phyloP scores from a whole-genome alignment of 2,888 invertebrate genomes.

The Tineola bisselliella region DNA sequence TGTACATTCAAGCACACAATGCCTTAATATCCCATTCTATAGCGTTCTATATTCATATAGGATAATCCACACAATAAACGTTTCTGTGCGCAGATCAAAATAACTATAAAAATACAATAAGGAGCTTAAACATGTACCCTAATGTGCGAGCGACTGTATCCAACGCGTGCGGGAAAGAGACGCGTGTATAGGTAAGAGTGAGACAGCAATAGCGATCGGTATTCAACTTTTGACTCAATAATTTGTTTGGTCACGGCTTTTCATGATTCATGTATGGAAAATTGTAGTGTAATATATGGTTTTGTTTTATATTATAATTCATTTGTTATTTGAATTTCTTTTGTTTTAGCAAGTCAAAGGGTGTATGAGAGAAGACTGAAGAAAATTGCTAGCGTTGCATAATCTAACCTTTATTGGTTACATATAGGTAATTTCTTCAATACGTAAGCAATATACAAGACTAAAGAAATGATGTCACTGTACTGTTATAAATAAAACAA shows the following conservation, averaged over 20 bases:
- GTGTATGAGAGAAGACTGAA: too few species aligned
- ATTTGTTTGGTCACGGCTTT: conserved; percentile 37
- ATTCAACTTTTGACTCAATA: conserved; percentile 36
- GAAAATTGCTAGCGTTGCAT: too few species aligned
- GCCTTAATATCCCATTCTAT: conserved; percentile 39
- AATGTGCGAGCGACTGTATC: conserved; percentile 42
- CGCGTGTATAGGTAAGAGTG: conserved; percentile 18
- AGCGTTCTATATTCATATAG: conserved; percentile 52
- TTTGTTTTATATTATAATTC: neutral
- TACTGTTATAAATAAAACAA: too few species aligned
- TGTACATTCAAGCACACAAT: conserved; percentile 41
- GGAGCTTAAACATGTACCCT: conserved; percentile 59
- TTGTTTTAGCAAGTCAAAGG: too few species aligned
- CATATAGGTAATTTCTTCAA: too few species aligned
- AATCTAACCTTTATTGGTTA: too few species aligned
- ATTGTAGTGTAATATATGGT: neutral
- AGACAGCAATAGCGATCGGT: conserved; percentile 16
- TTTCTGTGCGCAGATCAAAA: conserved; percentile 55
- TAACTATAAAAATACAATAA: conserved; percentile 68
- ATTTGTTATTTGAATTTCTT: neutral
- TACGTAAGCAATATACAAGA: too few species aligned
- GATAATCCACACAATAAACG: conserved; percentile 51
- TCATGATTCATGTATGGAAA: conserved; percentile 20
- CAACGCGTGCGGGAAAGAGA: conserved; percentile 21
- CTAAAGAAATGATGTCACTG: too few species aligned